Base-by-base conservation (phyloP, 2,888 invertebrate species). In the Chydorus sphaericus region DNA sequence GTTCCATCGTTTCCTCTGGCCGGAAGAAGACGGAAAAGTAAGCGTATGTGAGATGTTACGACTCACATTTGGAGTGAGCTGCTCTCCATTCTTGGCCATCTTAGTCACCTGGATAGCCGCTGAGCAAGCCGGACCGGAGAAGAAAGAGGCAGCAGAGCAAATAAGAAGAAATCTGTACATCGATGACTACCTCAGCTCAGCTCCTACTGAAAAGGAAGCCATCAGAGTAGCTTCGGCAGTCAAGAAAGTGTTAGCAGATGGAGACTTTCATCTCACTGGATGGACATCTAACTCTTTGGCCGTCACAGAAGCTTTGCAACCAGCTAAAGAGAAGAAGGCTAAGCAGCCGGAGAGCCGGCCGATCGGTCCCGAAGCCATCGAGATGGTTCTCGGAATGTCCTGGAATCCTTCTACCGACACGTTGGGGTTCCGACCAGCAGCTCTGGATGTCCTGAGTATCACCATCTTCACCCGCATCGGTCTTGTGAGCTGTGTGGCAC, bases 51-150 rank as follows among this genome's bases (percentile, higher is more conserved):
- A 6, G 48, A 48, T 48, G 16, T n/a, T 7, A 23, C 48, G 48
- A n/a, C 26, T 48, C 29, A 29, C 57, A 5, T 59, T 59, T 30
- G 59, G 59, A 39, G 56, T 56, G 2, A 48, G 28, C 1, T 56
- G 52, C 6, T 58, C 59, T 1, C 59, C 59, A 1, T 57, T 51
- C 2, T 48, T 55, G 7, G 59, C 59, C 3, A 54, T 55, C 16
- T 52, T 26, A 28, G 38, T 54, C n/a, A 58, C 55, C 11, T 54
- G 58, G 11, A 3, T 14, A 14, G 54, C 53, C 48, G 54, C 56
- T 0, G 10, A 30, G n/a, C 23, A 56, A 30, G 49, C 20, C 28
- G 37, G 18, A 1, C 10, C 31, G 8, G 7, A 51, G 4, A 31
- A 31, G 31, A 54, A 56, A 16, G 20, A 23, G 10, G 36, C 36